Percentiles rank a stretch among this genome's conserved stretches.
These are phyloP conservation scores for Aptenodytes forsteri DNA, from an alignment of 2,113 vertebrate species.

Conservation along the genomic window DNA sequence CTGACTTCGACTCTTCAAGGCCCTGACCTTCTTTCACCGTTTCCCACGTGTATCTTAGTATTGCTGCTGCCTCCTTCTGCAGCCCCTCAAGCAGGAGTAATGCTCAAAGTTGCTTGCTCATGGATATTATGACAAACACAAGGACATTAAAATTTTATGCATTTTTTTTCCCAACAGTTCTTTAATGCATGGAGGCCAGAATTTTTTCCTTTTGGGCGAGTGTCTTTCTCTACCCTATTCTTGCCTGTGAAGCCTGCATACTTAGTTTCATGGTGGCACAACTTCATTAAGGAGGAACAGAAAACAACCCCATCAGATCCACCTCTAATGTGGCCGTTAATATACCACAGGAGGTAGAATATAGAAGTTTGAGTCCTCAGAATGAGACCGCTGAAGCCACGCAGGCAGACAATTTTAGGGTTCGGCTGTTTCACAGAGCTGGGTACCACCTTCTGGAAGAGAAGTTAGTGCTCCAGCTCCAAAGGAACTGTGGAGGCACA, in stretches of 20 bases:
- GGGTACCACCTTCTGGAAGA: neutral
- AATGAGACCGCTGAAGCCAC: neutral
- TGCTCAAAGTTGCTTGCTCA: neutral
- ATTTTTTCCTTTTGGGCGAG: neutral
- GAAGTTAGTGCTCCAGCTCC: neutral
- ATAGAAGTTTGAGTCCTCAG: neutral
- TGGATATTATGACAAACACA: neutral
- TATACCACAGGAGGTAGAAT: neutral
- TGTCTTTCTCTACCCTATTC: neutral
- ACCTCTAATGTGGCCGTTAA: neutral
- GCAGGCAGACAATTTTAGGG: neutral
- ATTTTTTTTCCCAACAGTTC: neutral
- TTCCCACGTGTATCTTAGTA: neutral
- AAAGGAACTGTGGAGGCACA: neutral
- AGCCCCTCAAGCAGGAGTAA: neutral
- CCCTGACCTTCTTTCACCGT: neutral
- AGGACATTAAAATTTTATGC: neutral
- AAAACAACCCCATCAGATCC: neutral
- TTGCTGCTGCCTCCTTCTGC: neutral
- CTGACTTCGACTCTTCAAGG: neutral
- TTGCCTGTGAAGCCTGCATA: neutral
- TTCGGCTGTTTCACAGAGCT: neutral
- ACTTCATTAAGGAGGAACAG: neutral
- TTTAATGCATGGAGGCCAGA: neutral
- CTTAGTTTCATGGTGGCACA: neutral